Evolutionary conservation across 2,888 invertebrate species (phyloP), one percentile per base, ranked within the genome.

Genomic region (Pardosa pseudoannulata): DNA sequence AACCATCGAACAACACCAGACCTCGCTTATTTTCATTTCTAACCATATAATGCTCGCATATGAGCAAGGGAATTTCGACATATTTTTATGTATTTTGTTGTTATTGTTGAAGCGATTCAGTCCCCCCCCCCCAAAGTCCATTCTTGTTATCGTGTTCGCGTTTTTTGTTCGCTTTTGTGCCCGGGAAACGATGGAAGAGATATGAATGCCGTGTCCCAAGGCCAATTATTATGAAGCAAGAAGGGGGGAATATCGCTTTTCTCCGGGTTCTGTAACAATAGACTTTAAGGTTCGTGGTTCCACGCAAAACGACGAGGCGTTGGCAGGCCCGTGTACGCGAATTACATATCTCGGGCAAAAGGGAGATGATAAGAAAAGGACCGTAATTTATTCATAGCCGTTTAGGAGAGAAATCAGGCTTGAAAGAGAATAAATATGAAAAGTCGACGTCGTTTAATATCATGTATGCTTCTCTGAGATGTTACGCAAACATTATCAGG

Each of bases 11-110:
- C 56, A 67, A 73, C 78, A 68, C 72, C 76, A 68, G 19, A 78
- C 67, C 71, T 68, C 67, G 65, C 56, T 56, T 85, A 85, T 85
- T 85, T 85, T 80, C 71, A 56, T 29, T 76, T 68, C 29, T 36
- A 31, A 71, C 50, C 65, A 83, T 79, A 85, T 85, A 85, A 85
- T 85, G 32, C 78, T 75, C 50, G 67, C 78, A 78, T 78, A 78
- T 85, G 83, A 85, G 83, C 78, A 73, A 79, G 83, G 83, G 73
- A 83, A 85, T 85, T 79, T 85, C 67, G 36, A 67, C 67, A 32
- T 80, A 71, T 39, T 56, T 64, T 75, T 70, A 75, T 74, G 62
- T 41, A 76, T 85, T 85, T 79, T 78, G 39, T 73, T 85, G 50
- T 72, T 73, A 85, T 85, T 85, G 78, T 83, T 72, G 50, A 32